Evolutionary conservation across 2,888 invertebrate genomes (phyloP), one percentile per base, ranked within the genome.

Genomic region (Archips crataeganus): DNA sequence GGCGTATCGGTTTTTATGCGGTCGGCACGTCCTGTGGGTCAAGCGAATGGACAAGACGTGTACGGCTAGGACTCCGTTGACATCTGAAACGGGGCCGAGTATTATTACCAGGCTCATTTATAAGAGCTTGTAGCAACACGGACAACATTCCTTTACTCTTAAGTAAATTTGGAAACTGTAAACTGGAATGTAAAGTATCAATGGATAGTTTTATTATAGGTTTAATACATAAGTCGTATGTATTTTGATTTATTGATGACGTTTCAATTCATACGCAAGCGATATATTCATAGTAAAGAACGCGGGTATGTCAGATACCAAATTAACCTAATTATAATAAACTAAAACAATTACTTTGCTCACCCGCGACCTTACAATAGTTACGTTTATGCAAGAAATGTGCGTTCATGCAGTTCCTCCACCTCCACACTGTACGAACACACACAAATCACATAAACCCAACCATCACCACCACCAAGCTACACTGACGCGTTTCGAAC

Each of bases 21-120:
- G 47, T 34, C 64, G 63, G 61, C 51, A 23, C 59, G 64, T 70
- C 74, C 74, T 74, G 65, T 65, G 65, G 70, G 70, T 70, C 65
- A 70, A 69, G 68, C 59, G 59, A 57, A 57, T 62, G 51, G 32
- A 10, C 65, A 23, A 64, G 49, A 64, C 49, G 13, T 54, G 60
- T 45, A 70, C 10, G 61, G 74, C 74, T 64, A 13, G 49, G n/a
- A 60, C 42, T 23, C 65, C 70, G 69, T 65, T 65, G 64, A 39
- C 45, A 23, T 51, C 23, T 45, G 34, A 57, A 72, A 54, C 42
- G 42, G 36, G 62, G 45, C 61, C 61, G 51, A 59, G 13, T 57
- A n/a, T 3, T 54, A 15, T 9, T 23, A 8, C 54, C 54, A 23
- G 6, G 15, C 9, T 39, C 4, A 6, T 39, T 39, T 6, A 23